phyloP scores from a whole-genome alignment of 2,888 invertebrate genomes.

The Cryptops parisi region DNA sequence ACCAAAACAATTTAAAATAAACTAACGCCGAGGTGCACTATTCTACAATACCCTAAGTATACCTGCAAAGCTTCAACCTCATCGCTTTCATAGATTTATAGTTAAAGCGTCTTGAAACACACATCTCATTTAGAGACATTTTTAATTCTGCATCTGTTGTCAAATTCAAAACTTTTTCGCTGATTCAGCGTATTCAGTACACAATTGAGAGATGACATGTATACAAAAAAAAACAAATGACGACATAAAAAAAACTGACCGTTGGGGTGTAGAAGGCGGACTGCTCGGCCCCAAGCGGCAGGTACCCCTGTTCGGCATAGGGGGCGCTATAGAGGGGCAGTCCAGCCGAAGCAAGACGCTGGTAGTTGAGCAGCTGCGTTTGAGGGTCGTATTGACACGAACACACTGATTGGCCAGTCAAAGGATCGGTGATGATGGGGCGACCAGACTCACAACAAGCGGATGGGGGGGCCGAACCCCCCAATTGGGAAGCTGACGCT shows the following conservation, averaged over 20 bases:
- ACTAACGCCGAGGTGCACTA: too few species aligned
- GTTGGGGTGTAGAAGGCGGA: constrained; percentile 35
- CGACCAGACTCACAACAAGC: constrained; percentile 80
- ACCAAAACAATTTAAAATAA: too few species aligned
- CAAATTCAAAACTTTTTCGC: too few species aligned
- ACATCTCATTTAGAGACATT: too few species aligned
- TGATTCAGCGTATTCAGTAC: too few species aligned
- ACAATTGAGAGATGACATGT: too few species aligned
- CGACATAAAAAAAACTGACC: constrained; percentile 27
- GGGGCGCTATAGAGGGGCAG: constrained; percentile 33
- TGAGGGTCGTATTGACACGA: constrained; percentile 64
- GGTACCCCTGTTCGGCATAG: constrained; percentile 28
- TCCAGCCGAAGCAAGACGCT: constrained; percentile 51
- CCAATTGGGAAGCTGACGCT: constrained; percentile 18
- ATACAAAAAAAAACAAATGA: background rate
- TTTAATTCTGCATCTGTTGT: too few species aligned
- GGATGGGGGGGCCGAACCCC: constrained; percentile 17
- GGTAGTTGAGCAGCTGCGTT: constrained; percentile 53
- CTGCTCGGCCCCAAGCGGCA: constrained; percentile 30
- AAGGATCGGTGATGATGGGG: constrained; percentile 75
- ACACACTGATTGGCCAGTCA: constrained; percentile 75
- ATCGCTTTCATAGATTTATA: too few species aligned
- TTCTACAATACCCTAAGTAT: too few species aligned
- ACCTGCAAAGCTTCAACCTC: too few species aligned
- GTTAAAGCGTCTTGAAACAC: too few species aligned